A percentile compares a stretch with the other conserved stretches of the same genome.
These are phyloP conservation scores for Phania funesta DNA, from an alignment of 2,888 invertebrate species.

Conservation along the genomic window DNA sequence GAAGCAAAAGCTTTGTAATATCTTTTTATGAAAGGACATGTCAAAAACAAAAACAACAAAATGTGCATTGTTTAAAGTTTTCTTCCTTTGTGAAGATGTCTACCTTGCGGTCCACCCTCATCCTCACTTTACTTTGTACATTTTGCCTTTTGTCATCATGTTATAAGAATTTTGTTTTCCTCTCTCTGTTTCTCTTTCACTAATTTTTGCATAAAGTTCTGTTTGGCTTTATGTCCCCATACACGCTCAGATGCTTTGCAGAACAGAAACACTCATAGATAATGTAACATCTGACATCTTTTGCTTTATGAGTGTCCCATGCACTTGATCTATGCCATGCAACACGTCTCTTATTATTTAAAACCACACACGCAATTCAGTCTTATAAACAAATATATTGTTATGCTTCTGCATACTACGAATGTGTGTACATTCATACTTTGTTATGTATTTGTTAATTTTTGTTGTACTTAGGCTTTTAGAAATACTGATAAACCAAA, in stretches of 20 bases:
- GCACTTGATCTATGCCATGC: slow-evolving; percentile 64
- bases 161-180: neutral
- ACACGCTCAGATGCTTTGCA: neutral
- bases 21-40: neutral
- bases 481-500: slow-evolving; percentile 24
- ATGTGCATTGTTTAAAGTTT: neutral
- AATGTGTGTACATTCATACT: neutral
- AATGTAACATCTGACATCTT: slow-evolving; percentile 50
- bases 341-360: slow-evolving; percentile 62
- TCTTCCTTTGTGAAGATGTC: neutral
- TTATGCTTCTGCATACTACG: neutral
- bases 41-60: neutral
- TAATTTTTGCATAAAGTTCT: neutral
- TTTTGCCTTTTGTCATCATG: neutral
- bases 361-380: slow-evolving; percentile 55
- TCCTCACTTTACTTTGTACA: neutral
- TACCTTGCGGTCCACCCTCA: neutral
- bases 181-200: neutral
- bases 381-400: neutral
- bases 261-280: neutral
- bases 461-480: neutral
- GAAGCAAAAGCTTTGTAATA: neutral
- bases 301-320: slow-evolving; percentile 59
- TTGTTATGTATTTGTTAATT: slow-evolving; percentile 6
- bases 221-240: neutral